Percentiles rank a stretch among this genome's conserved stretches.
phyloP scores from a whole-genome alignment of 2,797 vertebrate species.

The Ateles fusciceps region DNA sequence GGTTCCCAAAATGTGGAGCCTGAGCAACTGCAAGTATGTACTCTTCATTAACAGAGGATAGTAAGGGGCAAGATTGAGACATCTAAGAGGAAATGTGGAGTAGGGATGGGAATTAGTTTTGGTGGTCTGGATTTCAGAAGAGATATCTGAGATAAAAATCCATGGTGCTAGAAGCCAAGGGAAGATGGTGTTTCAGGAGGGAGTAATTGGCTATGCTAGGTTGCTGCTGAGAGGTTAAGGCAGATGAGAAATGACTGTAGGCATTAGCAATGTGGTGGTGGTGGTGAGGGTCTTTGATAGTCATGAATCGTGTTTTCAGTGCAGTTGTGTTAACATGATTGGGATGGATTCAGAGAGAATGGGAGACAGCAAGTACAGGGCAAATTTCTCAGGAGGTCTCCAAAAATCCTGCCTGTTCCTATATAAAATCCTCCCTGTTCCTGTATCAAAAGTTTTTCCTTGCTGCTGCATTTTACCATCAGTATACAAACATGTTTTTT shows the following conservation, averaged over 20 bases:
- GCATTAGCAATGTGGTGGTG: background rate
- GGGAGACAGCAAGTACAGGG: background rate
- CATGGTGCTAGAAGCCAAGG: background rate
- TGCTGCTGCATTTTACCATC: background rate
- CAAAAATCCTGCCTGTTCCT: background rate
- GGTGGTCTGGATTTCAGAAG: background rate
- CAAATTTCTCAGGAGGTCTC: background rate
- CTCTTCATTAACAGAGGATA: background rate
- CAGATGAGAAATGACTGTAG: background rate
- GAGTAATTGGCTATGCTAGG: no score
- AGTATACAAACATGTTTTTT: background rate
- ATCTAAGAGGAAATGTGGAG: background rate
- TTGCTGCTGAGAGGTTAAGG: background rate
- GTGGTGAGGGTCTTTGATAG: background rate
- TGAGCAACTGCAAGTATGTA: background rate
- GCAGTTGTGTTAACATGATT: background rate
- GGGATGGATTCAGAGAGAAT: background rate
- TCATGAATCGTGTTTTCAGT: background rate
- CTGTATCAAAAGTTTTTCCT: background rate
- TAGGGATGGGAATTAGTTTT: background rate
- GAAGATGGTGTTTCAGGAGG: background rate
- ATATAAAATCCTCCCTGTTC: background rate
- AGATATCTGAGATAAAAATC: background rate
- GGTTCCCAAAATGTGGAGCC: background rate
- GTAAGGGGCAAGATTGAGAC: background rate